phyloP scores from a whole-genome alignment of 2,113 vertebrate species.

The Neolamprologus longior region DNA sequence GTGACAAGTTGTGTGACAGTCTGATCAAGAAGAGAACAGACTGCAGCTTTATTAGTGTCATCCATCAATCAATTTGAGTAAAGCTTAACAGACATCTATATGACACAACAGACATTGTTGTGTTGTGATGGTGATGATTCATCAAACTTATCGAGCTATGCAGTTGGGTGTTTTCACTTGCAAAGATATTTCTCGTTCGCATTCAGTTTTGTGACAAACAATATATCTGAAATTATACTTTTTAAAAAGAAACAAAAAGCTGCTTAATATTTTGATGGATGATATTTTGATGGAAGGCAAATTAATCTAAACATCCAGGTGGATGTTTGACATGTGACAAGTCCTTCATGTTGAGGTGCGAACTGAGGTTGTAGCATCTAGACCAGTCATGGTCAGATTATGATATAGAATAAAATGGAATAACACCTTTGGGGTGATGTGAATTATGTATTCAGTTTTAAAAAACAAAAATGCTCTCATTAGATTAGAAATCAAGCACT shows the following conservation, averaged over 20 bases:
- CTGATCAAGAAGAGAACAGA: conserved; percentile 16
- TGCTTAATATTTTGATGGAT: not conserved
- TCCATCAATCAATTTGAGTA: conserved; percentile 26
- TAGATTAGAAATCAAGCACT: not conserved
- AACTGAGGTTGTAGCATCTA: not conserved
- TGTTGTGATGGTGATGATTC: not conserved
- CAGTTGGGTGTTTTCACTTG: not conserved
- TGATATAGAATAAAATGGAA: not conserved
- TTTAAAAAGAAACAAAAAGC: not conserved
- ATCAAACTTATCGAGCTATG: not conserved
- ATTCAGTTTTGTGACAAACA: not conserved
- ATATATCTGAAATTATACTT: not conserved
- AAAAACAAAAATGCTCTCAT: not conserved
- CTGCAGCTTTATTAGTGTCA: conserved; percentile 20
- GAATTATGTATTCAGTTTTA: not conserved
- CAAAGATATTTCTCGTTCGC: not conserved
- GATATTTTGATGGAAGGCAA: not conserved
- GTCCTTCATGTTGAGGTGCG: not conserved
- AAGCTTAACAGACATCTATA: conserved; percentile 20
- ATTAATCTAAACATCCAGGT: not conserved
- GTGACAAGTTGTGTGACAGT: conserved; percentile 31
- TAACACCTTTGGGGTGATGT: not conserved
- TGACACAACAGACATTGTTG: not conserved
- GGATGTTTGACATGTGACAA: not conserved
- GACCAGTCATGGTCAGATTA: not conserved